Evolutionary conservation across 37 sponge, comb jelly and placozoan genomes (phyloP), one percentile per base, ranked within the genome.

Genomic region (Beroe forskalii): DNA sequence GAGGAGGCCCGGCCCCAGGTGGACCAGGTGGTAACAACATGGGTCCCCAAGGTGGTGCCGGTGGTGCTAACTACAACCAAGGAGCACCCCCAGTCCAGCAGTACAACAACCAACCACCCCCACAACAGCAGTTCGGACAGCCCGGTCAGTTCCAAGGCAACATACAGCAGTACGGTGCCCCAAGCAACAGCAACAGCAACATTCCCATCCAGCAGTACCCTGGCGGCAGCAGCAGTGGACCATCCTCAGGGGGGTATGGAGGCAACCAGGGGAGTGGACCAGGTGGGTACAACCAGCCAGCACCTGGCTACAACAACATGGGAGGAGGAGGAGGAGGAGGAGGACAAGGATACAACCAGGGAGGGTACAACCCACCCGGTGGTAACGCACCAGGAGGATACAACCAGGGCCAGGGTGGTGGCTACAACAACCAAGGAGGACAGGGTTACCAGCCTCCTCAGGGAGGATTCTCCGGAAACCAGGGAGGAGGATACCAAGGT

Each of bases 401-500:
- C 27, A 72, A 72, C 76, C 86, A 80, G 35, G 86, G 86, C 2
- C 86, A 80, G 55, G 40, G 75, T n/a, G 86, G 86, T 40, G 66
- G 66, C 4, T 64, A 64, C 66, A 64, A 64, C 25, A 64, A 72
- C 40, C 76, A 72, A 27, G 55, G 86, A 30, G 86, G 86, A 28
- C 20, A 48, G 1, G 25, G 31, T 1, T 17, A 48, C 55, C 6
- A 48, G 12, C 12, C 55, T 17, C 12, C 55, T 48, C 55, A 48
- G 12, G 55, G 86, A 41, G 86, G 86, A 41, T 80, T 42, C 86
- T 43, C 48, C n/a, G 86, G 55, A 41, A 80, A 42, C 86, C 86
- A 80, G 35, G n/a, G n/a, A n/a, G n/a, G n/a, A n/a, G 86, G 86
- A 44, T 80, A 41, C 30, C 86, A 80, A 80, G 86, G 86, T 80